These are phyloP conservation scores for Capitulum mitella DNA, from an alignment of 2,888 invertebrate genomes.

Conservation along the genomic window DNA sequence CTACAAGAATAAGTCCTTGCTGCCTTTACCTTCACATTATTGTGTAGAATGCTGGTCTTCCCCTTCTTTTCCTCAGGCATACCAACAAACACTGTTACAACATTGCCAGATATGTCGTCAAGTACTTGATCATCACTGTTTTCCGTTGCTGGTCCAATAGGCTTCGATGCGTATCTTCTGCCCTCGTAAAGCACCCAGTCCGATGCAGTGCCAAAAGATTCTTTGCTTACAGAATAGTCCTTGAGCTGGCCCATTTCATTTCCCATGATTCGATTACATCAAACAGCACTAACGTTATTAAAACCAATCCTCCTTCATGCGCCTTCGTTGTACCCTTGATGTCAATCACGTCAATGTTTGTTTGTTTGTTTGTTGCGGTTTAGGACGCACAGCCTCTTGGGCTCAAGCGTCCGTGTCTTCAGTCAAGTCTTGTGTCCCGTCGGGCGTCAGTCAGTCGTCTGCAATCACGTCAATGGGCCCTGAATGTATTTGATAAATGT, in stretches of 20 bases:
- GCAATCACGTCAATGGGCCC: too few species aligned
- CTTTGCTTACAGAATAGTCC: not conserved
- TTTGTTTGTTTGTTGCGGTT: too few species aligned
- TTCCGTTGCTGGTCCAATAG: not conserved
- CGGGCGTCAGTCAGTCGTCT: too few species aligned
- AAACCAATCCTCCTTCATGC: too few species aligned
- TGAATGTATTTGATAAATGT: too few species aligned
- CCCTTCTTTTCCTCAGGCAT: not conserved
- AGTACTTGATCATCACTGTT: not conserved
- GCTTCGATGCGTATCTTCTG: not conserved
- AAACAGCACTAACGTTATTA: too few species aligned
- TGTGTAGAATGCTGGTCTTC: not conserved
- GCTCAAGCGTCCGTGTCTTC: too few species aligned
- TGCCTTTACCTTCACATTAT: not conserved
- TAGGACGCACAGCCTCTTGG: too few species aligned
- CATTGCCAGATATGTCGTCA: not conserved
- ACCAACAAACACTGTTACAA: not conserved
- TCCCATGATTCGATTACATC: slow-evolving; percentile 2
- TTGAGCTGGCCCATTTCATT: not conserved
- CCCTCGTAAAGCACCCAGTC: not conserved
- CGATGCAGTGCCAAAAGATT: not conserved
- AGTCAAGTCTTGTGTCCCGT: too few species aligned
- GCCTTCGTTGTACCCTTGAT: too few species aligned
- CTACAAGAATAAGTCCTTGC: not conserved
- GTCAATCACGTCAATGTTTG: too few species aligned